Conservation (phyloP, 2,888 invertebrate species). For the Amitus sp. region DNA sequence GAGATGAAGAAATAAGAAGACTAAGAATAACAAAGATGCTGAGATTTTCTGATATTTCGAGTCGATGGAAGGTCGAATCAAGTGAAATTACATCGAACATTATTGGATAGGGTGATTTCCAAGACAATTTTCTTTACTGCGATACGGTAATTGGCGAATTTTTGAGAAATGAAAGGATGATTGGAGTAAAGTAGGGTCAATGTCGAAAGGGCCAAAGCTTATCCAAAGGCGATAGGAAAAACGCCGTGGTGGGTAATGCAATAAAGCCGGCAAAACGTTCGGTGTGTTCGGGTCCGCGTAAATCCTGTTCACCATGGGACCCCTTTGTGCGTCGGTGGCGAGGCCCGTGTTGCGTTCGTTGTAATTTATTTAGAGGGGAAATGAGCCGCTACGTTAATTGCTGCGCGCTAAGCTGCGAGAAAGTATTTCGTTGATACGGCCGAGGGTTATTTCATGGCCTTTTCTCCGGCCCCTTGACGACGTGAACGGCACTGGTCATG, state of each 20-base stretch:
- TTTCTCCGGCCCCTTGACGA: slow-evolving; percentile 20
- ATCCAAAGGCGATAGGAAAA: slow-evolving; percentile 46
- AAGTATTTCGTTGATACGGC: slow-evolving; percentile 50
- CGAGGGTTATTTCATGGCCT: slow-evolving; percentile 39
- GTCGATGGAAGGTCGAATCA: not conserved
- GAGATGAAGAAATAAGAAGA: slow-evolving; percentile 12
- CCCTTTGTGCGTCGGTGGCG: slow-evolving; percentile 36
- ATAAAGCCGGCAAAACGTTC: slow-evolving; percentile 49
- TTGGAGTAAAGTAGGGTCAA: slow-evolving; percentile 11
- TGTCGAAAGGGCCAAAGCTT: not conserved
- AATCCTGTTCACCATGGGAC: slow-evolving; percentile 51
- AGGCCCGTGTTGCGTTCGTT: slow-evolving; percentile 38
- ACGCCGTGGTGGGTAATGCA: slow-evolving; percentile 55
- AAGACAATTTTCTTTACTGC: no score
- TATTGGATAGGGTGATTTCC: no score
- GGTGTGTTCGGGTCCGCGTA: slow-evolving; percentile 48
- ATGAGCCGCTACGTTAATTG: slow-evolving; percentile 58
- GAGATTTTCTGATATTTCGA: not conserved
- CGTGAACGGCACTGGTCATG: slow-evolving; percentile 31
- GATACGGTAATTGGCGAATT: not conserved
- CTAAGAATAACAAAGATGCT: not conserved
- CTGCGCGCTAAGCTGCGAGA: slow-evolving; percentile 53
- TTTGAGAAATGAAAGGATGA: not conserved
- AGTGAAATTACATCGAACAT: no score
- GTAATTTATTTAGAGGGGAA: slow-evolving; percentile 54